Percentiles rank a stretch among this genome's conserved stretches.
These are phyloP conservation scores for Chaetodon trifascialis DNA, from an alignment of 2,113 vertebrate species.

Conservation along the genomic window DNA sequence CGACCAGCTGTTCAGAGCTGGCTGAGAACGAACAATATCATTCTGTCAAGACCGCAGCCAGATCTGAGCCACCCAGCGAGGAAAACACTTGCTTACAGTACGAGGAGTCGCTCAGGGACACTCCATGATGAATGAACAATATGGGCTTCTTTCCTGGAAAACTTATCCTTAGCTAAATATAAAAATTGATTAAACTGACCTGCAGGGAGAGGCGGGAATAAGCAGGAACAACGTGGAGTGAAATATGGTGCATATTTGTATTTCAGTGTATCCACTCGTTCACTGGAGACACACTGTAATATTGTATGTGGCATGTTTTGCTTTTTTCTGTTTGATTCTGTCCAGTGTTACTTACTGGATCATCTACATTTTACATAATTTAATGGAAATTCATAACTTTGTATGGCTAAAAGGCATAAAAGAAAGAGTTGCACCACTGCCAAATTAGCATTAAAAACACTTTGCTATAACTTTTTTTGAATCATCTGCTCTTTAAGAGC, in stretches of 20 bases:
- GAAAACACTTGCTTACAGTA: conserved; percentile 69
- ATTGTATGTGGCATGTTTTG: not conserved
- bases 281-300: not conserved
- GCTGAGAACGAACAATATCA: conserved; percentile 73
- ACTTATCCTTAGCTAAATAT: conserved; percentile 44
- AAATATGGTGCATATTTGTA: not conserved
- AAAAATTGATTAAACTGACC: conserved; percentile 57
- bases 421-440: not conserved
- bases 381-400: not conserved
- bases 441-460: not conserved
- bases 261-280: not conserved
- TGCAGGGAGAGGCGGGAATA: conserved; percentile 6
- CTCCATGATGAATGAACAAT: conserved; percentile 74
- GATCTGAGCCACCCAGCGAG: conserved; percentile 70
- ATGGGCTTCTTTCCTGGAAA: conserved; percentile 62
- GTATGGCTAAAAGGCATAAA: not conserved
- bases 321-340: conserved; percentile 9
- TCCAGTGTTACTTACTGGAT: not conserved
- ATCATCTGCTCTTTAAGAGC: not conserved
- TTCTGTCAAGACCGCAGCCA: conserved; percentile 68
- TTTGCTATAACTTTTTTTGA: too few relatives aligned
- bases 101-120: conserved; percentile 54
- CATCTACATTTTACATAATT: not conserved
- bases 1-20: conserved; percentile 75
- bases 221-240: conserved; percentile 5